phyloP scores from a whole-genome alignment of 1,140 invertebrate species.

The Pseudomyrmex gracilis region DNA sequence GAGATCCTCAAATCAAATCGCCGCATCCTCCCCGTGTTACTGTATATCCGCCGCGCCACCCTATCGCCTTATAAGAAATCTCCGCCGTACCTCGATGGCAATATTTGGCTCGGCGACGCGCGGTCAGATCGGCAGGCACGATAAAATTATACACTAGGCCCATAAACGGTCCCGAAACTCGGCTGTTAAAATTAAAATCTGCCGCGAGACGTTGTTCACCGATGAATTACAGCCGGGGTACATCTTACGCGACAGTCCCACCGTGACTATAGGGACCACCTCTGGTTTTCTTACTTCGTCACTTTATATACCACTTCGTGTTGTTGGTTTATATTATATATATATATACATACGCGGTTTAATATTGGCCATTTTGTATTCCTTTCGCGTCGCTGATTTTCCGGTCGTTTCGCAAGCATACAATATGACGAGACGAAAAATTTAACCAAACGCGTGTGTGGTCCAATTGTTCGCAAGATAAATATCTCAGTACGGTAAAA shows the following conservation, averaged over 20 bases:
- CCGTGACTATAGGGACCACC: constrained; percentile 56
- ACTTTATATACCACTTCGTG: constrained; percentile 52
- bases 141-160: constrained; percentile 84
- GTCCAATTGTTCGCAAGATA: no score
- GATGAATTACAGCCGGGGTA: constrained; percentile 76
- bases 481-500: no score
- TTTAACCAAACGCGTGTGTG: neutral
- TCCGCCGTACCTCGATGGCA: constrained; percentile 61
- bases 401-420: constrained; percentile 35
- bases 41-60: constrained; percentile 11
- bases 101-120: constrained; percentile 74
- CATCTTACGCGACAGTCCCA: constrained; percentile 62
- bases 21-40: neutral
- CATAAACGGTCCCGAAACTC: constrained; percentile 80
- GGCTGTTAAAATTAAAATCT: constrained; percentile 84
- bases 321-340: no score
- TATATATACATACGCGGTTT: neutral
- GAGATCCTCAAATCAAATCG: neutral
- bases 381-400: constrained; percentile 10
- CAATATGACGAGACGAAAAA: constrained; percentile 31
- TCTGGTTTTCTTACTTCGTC: constrained; percentile 63
- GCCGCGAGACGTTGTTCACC: constrained; percentile 74
- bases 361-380: constrained; percentile 39
- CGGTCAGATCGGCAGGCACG: constrained; percentile 81
- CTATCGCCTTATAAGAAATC: constrained; percentile 32